Evolutionary conservation across 2,888 invertebrate species (phyloP).

Genomic region (Heliconius sara): DNA sequence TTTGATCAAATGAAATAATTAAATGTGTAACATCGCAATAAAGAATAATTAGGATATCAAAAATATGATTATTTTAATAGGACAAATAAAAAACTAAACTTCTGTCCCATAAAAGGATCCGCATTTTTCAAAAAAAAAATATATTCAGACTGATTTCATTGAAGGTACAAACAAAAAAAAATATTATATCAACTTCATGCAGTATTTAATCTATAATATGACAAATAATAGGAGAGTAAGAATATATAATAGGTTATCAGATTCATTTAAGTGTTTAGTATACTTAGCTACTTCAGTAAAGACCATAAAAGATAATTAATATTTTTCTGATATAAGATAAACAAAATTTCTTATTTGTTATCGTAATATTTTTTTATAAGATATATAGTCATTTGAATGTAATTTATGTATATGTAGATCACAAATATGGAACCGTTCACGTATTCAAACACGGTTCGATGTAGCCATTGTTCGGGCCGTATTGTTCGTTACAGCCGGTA

Average conservation of each 20-base stretch:
- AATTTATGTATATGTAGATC: slow-evolving; percentile 29
- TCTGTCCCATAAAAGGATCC: not conserved
- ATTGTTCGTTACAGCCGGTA: slow-evolving; percentile 40
- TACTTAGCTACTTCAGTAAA: not conserved
- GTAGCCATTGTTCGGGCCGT: slow-evolving; percentile 45
- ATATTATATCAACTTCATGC: not conserved
- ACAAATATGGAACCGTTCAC: slow-evolving; percentile 30
- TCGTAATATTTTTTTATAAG: not conserved
- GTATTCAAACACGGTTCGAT: slow-evolving; percentile 35
- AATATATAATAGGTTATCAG: not conserved
- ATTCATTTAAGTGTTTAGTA: not conserved
- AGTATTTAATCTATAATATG: not conserved
- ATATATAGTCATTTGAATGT: not conserved
- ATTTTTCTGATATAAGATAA: not conserved
- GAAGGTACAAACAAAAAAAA: too few species aligned
- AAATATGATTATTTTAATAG: not conserved
- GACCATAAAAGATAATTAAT: not conserved
- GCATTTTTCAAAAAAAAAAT: not conserved
- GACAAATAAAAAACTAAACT: not conserved
- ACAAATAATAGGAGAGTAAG: not conserved
- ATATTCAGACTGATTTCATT: not conserved
- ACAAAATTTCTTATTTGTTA: not conserved
- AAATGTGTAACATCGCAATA: not conserved
- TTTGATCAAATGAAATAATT: not conserved
- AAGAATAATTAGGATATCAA: too few species aligned